These are phyloP conservation scores for Eubasilissa regina DNA, from an alignment of 1,140 invertebrate species.

Conservation along the genomic window DNA sequence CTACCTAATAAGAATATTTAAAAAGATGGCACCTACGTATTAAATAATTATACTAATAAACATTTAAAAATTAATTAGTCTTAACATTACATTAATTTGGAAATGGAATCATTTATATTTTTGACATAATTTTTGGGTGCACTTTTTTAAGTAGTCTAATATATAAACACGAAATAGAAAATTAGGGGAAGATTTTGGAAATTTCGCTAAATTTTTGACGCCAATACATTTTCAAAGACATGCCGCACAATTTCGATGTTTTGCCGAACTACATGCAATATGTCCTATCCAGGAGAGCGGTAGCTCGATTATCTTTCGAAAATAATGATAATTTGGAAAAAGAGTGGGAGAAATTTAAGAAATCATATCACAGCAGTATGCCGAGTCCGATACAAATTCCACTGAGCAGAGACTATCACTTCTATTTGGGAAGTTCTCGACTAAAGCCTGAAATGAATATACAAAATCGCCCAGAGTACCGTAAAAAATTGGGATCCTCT, in stretches of 20 bases:
- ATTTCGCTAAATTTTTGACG: no score
- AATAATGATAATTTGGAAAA: constrained; percentile 14
- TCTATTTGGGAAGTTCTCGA: background rate
- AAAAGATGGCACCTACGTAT: no score
- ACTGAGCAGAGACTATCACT: constrained; percentile 1
- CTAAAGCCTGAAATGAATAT: constrained; percentile 22
- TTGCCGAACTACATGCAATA: background rate
- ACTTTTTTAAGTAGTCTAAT: no score
- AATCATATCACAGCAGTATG: background rate
- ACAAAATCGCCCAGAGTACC: background rate
- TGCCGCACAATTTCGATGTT: background rate
- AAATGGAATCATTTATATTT: no score
- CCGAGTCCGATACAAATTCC: background rate
- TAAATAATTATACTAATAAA: no score
- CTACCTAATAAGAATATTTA: no score
- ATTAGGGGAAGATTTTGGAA: no score
- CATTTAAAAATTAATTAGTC: no score
- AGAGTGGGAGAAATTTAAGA: background rate
- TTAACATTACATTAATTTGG: no score
- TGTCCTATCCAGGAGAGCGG: background rate
- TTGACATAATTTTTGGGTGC: no score
- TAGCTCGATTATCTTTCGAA: constrained; percentile 6
- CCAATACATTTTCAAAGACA: background rate
- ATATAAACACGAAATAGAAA: no score
- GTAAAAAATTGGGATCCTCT: background rate